Conservation (phyloP, 2,113 vertebrate species). For the Tachysurus vachellii region DNA sequence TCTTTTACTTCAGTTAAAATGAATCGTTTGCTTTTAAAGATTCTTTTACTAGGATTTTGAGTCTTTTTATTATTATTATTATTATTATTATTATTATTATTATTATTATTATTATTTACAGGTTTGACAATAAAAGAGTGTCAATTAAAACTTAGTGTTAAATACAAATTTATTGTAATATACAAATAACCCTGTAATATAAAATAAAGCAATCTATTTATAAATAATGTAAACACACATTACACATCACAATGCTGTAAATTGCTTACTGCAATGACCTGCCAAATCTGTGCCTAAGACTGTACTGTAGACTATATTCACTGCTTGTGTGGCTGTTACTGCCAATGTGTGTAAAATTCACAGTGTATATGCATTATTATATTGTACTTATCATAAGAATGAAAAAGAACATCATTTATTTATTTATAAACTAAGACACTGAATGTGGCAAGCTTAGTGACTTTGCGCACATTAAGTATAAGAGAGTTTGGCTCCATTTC, state of each 20-base stretch:
- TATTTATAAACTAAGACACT: neutral
- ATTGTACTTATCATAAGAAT: neutral
- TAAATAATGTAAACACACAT: neutral
- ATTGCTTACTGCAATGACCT: neutral
- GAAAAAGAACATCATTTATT: neutral
- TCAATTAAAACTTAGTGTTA: neutral
- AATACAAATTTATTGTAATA: neutral
- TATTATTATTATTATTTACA: too few species aligned
- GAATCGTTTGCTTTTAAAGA: neutral
- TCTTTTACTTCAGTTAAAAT: neutral
- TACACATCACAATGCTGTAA: neutral
- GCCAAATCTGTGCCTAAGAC: neutral
- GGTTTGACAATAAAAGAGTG: neutral
- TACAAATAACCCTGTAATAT: neutral
- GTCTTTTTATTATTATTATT: neutral
- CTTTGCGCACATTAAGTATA: neutral
- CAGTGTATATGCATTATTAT: neutral
- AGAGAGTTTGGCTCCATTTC: conserved; percentile 18
- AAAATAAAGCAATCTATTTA: neutral
- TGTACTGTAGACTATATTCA: neutral
- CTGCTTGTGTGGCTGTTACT: neutral
- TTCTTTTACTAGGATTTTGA: neutral
- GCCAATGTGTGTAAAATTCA: neutral
- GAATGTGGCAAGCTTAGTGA: neutral
- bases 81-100: too few species aligned